Evolutionary conservation across 2,888 invertebrate species (phyloP).

Genomic region (Sinopyrophorus schimmeli): DNA sequence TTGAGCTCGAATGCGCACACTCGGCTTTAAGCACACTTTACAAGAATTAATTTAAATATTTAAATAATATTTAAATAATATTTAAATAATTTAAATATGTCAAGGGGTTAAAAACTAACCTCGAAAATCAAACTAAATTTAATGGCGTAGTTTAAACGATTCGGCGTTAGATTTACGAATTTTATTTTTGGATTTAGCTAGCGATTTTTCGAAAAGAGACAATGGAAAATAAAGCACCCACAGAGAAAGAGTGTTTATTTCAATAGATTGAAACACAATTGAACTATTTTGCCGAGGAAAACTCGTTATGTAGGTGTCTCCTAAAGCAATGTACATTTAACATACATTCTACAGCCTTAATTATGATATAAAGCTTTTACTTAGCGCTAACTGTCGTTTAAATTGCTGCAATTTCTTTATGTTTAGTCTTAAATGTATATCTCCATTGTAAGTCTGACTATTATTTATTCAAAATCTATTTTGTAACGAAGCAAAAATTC

Average conservation of each 20-base stretch:
- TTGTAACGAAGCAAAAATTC: no score
- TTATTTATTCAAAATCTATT: background rate
- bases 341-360: slow-evolving; percentile 29
- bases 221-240: slow-evolving; percentile 3
- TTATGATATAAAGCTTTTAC: slow-evolving; percentile 32
- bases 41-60: no score
- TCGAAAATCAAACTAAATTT: no score
- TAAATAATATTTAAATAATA: no score
- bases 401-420: slow-evolving; percentile 23
- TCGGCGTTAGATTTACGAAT: no score
- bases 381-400: slow-evolving; percentile 26
- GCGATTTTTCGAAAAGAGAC: background rate
- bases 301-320: slow-evolving; percentile 19
- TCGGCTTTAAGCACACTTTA: no score
- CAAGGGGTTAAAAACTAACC: no score
- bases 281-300: slow-evolving; percentile 13
- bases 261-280: slow-evolving; percentile 17
- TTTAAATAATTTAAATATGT: no score
- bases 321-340: slow-evolving; percentile 16
- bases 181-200: no score
- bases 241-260: background rate
- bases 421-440: slow-evolving; percentile 6
- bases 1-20: no score
- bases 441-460: background rate
- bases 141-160: no score